Evolutionary conservation across 2,797 vertebrate genomes (phyloP).

Genomic region (Botia almorhae): DNA sequence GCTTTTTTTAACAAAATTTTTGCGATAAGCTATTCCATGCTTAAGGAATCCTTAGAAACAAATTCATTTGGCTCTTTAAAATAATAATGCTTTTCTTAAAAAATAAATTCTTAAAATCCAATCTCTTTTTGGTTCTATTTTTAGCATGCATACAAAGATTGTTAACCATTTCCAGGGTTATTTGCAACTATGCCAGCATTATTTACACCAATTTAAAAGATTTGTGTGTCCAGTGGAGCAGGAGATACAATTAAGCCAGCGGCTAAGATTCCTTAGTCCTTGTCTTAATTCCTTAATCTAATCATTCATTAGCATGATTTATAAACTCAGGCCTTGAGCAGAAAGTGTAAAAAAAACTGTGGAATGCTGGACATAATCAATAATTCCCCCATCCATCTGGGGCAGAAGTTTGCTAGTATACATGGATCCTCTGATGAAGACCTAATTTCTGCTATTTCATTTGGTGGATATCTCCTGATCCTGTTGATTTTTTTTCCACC

Average conservation of each 20-base stretch:
- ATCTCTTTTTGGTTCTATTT: not conserved
- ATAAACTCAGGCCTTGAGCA: not conserved
- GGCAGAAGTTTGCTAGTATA: constrained; percentile 9
- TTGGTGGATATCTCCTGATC: not conserved
- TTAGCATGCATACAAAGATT: not conserved
- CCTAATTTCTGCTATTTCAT: constrained; percentile 65
- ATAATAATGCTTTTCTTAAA: not conserved
- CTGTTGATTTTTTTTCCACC: not conserved
- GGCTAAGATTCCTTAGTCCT: not conserved
- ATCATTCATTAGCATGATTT: not conserved
- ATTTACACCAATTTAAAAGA: constrained; percentile 14
- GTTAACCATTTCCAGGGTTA: not conserved
- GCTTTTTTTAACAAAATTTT: constrained; percentile 74
- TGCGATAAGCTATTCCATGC: constrained; percentile 65
- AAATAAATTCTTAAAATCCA: not conserved
- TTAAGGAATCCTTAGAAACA: constrained; percentile 66
- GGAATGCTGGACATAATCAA: not conserved
- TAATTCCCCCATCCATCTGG: not conserved
- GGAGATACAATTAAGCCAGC: not conserved
- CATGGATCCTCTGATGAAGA: constrained; percentile 44
- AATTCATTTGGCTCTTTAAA: constrained; percentile 65
- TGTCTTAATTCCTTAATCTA: not conserved
- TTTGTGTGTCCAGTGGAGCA: not conserved
- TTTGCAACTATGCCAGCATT: not conserved
- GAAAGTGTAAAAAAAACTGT: not conserved